Base-by-base conservation (phyloP, 2,888 invertebrate species). In the Lasius fuliginosus region DNA sequence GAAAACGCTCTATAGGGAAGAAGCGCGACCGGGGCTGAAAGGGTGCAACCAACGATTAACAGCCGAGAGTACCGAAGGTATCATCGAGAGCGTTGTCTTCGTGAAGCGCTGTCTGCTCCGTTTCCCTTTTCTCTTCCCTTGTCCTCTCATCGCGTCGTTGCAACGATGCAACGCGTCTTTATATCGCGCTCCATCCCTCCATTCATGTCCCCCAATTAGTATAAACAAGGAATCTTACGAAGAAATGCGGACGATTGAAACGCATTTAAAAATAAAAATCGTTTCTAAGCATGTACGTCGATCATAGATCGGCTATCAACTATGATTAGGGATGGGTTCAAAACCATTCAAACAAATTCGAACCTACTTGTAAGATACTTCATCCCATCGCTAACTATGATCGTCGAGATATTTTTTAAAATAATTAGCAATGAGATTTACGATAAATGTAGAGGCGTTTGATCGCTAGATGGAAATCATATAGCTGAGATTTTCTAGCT, bases 1-100 rank as follows among this genome's bases (percentile, higher is more conserved):
- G 92, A 90, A 92, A 92, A 90, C 90, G 87, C 76, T 84, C 75
- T 85, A 86, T 81, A 77, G 77, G 71, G 71, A 86, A 56, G 69
- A 85, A 86, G 85, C 87, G 86, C 77, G 85, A 87, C 87, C 87
- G 84, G 27, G 12, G 36, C 73, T 92, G 93, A 93, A 93, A 93
- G 91, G 92, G 92, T 92, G 93, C 93, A 93, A 91, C 92, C 91
- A 92, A 92, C 93, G 93, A 93, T 93, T 93, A 93, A 93, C 92
- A 92, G 92, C 91, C 73, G 92, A 89, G 89, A 87, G 87, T 77
- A 89, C 86, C 90, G 91, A 91, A 92, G 92, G 91, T 91, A 92
- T 92, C 91, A 88, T 87, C 90, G 87, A 87, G 91, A 90, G 91
- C 88, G 90, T 92, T 91, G 92, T 92, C 92, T 92, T 92, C 90